Evolutionary conservation across 2,797 vertebrate species (phyloP), one percentile per base, ranked within the genome.

Genomic region (Toxotes lorentzi): DNA sequence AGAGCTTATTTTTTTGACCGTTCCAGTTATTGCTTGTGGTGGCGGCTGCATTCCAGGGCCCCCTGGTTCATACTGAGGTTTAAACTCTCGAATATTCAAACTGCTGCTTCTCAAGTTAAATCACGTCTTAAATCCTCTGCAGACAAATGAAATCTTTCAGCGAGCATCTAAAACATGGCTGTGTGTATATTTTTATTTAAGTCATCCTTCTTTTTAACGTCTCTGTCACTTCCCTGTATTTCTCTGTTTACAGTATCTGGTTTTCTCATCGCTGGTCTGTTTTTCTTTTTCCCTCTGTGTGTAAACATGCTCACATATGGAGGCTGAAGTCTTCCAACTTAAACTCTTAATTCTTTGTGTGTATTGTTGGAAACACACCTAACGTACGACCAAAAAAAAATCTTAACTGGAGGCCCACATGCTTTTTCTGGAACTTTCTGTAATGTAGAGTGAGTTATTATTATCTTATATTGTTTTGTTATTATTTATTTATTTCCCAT

Each of bases 41-140:
- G 38, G 1, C 53, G 3, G 76, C 73, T 85, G 84, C 90, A 91
- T 92, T 89, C 89, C 86, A 30, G 62, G 32, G 72, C 1, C 53
- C 27, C 53, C 19, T 16, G 59, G 24, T 84, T 87, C 12, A 50
- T 50, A 7, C 51, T 40, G 56, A 74, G 66, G 66, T 76, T 70
- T 66, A 81, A 87, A 85, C 38, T n/a, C n/a, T n/a, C n/a, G 13
- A 27, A 41, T 41, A 24, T 34, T 10, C 32, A 57, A 34, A 57
- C 24, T 54, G 17, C 21, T 48, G 14, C 14, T 14, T 60, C n/a
- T 8, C 1, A 30, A 17, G 14, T 61, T 43, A 7, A 41, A 41
- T 7, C 2, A 11, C 7, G 38, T 43, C 23, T 61, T 50, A 41
- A 41, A 41, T 14, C 40, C 40, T n/a, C 48, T 23, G n/a, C 48